phyloP scores from a whole-genome alignment of 2,113 vertebrate genomes.

The Hiodon alosoides region DNA sequence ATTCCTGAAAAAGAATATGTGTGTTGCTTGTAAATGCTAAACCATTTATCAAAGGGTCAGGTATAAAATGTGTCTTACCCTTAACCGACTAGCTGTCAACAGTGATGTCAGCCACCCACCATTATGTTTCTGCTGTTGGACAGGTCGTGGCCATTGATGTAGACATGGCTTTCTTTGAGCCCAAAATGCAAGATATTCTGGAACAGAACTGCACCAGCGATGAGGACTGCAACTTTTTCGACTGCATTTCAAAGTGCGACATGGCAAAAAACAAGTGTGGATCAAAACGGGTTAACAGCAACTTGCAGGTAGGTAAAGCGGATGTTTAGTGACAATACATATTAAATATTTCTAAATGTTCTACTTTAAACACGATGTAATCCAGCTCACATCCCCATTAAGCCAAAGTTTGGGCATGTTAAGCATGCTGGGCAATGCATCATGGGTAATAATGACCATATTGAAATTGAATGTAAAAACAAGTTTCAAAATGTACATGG shows the following conservation, averaged over 20 bases:
- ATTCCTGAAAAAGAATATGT: too few relatives aligned
- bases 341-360: too few relatives aligned
- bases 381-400: too few relatives aligned
- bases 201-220: conserved; percentile 90
- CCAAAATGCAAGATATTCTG: conserved; percentile 91
- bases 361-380: too few relatives aligned
- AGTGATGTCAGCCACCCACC: too few relatives aligned
- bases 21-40: too few relatives aligned
- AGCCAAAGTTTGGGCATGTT: neutral
- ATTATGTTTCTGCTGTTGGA: conserved; percentile 18
- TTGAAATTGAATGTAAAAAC: too few relatives aligned
- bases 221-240: conserved; percentile 93
- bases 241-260: conserved; percentile 87
- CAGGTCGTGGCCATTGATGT: conserved; percentile 96
- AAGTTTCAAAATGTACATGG: too few relatives aligned
- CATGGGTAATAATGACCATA: too few relatives aligned
- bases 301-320: conserved; percentile 74
- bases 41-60: too few relatives aligned
- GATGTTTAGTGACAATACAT: neutral
- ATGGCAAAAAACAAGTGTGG: conserved; percentile 65
- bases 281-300: conserved; percentile 76
- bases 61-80: neutral
- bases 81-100: neutral
- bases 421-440: too few relatives aligned
- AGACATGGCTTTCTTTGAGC: conserved; percentile 98